Conservation (phyloP, 2,113 vertebrate genomes). For the Cnemophilus loriae region DNA sequence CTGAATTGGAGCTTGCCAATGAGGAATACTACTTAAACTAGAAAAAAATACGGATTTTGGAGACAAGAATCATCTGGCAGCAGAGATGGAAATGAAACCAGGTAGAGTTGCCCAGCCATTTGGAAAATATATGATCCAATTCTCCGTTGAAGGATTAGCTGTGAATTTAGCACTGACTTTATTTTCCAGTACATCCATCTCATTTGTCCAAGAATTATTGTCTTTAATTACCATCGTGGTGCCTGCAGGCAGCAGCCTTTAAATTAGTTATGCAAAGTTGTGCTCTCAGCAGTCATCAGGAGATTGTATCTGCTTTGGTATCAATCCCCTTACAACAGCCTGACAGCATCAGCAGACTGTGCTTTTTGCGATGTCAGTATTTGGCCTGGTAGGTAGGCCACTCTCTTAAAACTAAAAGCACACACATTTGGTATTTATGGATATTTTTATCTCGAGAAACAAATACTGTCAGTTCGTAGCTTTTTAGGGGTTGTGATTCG, state of each 20-base stretch:
- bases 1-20: neutral
- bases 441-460: conserved; percentile 47
- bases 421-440: neutral
- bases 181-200: conserved; percentile 47
- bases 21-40: conserved; percentile 19
- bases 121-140: conserved; percentile 56
- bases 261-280: neutral
- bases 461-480: conserved; percentile 5
- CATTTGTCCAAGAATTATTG: conserved; percentile 35
- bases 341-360: neutral
- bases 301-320: conserved; percentile 3
- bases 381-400: conserved; percentile 22
- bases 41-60: conserved; percentile 24
- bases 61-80: conserved; percentile 48
- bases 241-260: conserved; percentile 30
- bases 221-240: conserved; percentile 43
- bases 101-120: conserved; percentile 19
- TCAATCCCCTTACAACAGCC: neutral
- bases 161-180: conserved; percentile 12
- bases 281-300: conserved; percentile 13
- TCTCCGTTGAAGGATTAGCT: conserved; percentile 45
- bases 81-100: conserved; percentile 49
- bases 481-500: conserved; percentile 35
- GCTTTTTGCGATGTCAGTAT: neutral
- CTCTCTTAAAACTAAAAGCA: conserved; percentile 34